Evolutionary conservation across 2,797 vertebrate genomes (phyloP), one percentile per base, ranked within the genome.

Genomic region (Epinephelus malabaricus): DNA sequence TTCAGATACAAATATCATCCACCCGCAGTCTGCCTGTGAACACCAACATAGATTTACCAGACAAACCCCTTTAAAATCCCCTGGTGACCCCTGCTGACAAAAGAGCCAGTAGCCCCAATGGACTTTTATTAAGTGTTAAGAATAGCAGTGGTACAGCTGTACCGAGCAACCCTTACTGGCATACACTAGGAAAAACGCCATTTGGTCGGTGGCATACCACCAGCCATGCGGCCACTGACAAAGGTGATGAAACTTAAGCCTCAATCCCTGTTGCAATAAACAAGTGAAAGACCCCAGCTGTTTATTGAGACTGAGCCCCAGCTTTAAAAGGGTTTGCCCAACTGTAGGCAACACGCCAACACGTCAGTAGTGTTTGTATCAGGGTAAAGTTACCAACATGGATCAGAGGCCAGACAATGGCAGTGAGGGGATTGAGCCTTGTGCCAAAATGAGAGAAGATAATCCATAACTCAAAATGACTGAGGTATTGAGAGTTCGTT

Each of bases 31-130:
- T 89, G 89, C 86, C 85, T 73, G 73, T 84, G 82, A 92, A 87
- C 84, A 78, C 46, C 49, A 61, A 84, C 54, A 83, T 30, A 89
- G 76, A 89, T 87, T 91, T 90, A 86, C 85, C 58, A 55, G 59
- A 86, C 65, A 53, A 51, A 64, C 30, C 19, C 47, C 62, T 59
- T 84, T 40, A 23, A 83, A 83, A 75, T 65, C 46, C 62, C 21
- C 58, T 11, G 6, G 76, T 66, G 76, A 84, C 67, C 34, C 76
- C 78, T 75, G 43, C 75, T 8, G 7, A 34, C 34, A 8, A 34
- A 34, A 45, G 34, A 64, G 5, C 40, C 27, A 65, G 61, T 27
- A 54, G 38, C 49, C 72, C 81, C n/a, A 73, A 74, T 21, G 2
- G 49, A 64, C 60, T 74, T 82, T 81, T 79, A 88, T 69, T 60